Percentiles rank a stretch among this genome's conserved stretches.
These are phyloP conservation scores for Nannoperca australis DNA, from an alignment of 2,797 vertebrate genomes.

Conservation along the genomic window DNA sequence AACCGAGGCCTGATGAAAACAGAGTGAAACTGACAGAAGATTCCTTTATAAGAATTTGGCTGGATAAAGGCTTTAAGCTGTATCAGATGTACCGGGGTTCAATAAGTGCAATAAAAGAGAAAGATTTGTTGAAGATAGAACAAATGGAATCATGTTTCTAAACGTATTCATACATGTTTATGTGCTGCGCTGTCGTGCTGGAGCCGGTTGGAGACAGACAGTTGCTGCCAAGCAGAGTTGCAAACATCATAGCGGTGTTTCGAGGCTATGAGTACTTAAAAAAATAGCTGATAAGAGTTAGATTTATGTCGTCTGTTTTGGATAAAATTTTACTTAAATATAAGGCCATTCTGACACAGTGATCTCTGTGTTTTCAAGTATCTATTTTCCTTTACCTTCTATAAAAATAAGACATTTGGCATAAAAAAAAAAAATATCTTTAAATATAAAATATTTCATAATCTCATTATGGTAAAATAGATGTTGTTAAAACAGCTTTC, in stretches of 20 bases:
- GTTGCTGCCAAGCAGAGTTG: constrained; percentile 45
- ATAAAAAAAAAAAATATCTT: no score
- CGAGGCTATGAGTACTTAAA: constrained; percentile 5
- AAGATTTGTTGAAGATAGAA: constrained; percentile 36
- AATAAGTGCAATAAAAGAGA: constrained; percentile 61
- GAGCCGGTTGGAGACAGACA: constrained; percentile 45
- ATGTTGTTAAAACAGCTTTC: background rate
- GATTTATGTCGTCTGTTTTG: constrained; percentile 25
- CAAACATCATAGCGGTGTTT: constrained; percentile 39
- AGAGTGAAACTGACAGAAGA: constrained; percentile 72
- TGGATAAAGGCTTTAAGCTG: constrained; percentile 57
- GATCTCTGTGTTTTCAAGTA: constrained; percentile 17
- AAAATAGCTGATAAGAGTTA: constrained; percentile 42
- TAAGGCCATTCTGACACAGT: constrained; percentile 3
- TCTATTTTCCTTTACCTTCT: background rate
- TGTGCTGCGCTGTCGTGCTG: constrained; percentile 41
- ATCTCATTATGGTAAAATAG: background rate
- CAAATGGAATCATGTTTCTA: constrained; percentile 52
- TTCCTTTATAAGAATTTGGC: constrained; percentile 68
- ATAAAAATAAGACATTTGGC: background rate
- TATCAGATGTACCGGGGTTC: constrained; percentile 70
- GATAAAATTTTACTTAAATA: background rate
- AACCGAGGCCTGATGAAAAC: constrained; percentile 71
- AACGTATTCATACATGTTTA: constrained; percentile 48
- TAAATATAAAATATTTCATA: background rate